Evolutionary conservation across 2,113 vertebrate species (phyloP), one percentile per base, ranked within the genome.

Genomic region (Ancistrus triradiatus): DNA sequence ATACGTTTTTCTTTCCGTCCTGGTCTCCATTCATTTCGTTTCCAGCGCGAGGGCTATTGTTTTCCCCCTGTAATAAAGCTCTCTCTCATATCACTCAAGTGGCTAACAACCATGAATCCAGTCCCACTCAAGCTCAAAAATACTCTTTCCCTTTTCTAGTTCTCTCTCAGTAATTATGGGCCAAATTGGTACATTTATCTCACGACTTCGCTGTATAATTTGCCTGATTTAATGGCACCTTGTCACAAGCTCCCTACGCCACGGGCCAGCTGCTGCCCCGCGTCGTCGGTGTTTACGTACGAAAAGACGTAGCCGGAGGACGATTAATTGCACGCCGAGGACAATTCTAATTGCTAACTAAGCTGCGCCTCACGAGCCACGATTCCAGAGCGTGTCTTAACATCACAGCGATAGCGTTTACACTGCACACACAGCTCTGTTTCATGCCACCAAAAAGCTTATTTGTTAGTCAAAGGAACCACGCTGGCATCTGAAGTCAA

Each of bases 151-250:
- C 63, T 68, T 55, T 65, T 60, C 53, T 47, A 7, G 50, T 58
- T 63, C 70, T 75, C 52, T 17, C 38, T 2, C 31, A 61, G 73
- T 75, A 84, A 81, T 83, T 76, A 79, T 56, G 57, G 70, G 38
- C 77, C 76, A 80, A 76, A 78, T 76, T 76, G 76, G 70, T 61
- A 70, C 80, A 81, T 85, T 80, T 74, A 79, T 77, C 73, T 78
- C 70, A 69, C 56, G n/a, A n/a, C n/a, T n/a, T n/a, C n/a, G n/a
- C n/a, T n/a, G n/a, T n/a, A n/a, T n/a, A 58, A 56, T 74, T 75
- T 75, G 31, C 38, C 18, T 25, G 33, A 33, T 65, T 59, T 61
- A 71, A 44, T 43, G 2, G 2, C 46, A 44, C 65, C 55, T 63
- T 6, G n/a, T 22, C 43, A 38, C 33, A n/a, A n/a, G n/a, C n/a